Conservation (phyloP, 2,888 invertebrate species). For the Cremastobaeus sp. region DNA sequence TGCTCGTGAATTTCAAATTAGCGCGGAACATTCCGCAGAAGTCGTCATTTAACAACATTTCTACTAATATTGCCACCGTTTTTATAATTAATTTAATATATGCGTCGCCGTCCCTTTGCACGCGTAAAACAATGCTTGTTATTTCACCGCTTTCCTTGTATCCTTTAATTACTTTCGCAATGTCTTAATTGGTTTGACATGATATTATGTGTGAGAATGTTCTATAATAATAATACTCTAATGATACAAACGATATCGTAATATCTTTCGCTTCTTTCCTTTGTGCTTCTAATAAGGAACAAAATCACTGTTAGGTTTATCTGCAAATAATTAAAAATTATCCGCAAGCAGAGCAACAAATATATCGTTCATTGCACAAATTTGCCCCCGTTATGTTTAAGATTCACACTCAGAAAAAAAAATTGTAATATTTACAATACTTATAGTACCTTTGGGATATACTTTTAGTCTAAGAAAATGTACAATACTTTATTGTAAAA, state of each 20-base stretch:
- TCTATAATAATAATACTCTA: slow-evolving; percentile 8
- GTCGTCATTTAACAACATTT: too few relatives aligned
- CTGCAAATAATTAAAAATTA: too few relatives aligned
- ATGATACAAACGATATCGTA: slow-evolving; percentile 22
- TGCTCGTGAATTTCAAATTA: too few relatives aligned
- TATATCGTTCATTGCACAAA: too few relatives aligned
- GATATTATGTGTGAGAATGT: slow-evolving; percentile 29
- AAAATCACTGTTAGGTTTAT: slow-evolving; percentile 7
- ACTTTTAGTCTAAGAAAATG: too few relatives aligned
- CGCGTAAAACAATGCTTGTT: slow-evolving; percentile 4
- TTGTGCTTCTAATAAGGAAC: slow-evolving; percentile 15
- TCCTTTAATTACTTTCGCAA: slow-evolving; percentile 28
- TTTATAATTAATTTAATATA: slow-evolving; percentile 4
- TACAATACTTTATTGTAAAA: too few relatives aligned
- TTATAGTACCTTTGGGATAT: too few relatives aligned
- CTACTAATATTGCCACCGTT: background rate
- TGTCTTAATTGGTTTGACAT: slow-evolving; percentile 30
- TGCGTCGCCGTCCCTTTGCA: background rate
- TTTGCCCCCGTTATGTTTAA: too few relatives aligned
- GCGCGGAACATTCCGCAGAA: too few relatives aligned
- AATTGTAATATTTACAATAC: too few relatives aligned
- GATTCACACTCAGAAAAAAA: too few relatives aligned
- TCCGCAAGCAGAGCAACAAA: too few relatives aligned
- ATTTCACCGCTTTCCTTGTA: slow-evolving; percentile 14
- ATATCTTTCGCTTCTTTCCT: slow-evolving; percentile 5